Evolutionary conservation across 2,888 invertebrate genomes (phyloP), one percentile per base, ranked within the genome.

Genomic region (Drosophila neonasuta): DNA sequence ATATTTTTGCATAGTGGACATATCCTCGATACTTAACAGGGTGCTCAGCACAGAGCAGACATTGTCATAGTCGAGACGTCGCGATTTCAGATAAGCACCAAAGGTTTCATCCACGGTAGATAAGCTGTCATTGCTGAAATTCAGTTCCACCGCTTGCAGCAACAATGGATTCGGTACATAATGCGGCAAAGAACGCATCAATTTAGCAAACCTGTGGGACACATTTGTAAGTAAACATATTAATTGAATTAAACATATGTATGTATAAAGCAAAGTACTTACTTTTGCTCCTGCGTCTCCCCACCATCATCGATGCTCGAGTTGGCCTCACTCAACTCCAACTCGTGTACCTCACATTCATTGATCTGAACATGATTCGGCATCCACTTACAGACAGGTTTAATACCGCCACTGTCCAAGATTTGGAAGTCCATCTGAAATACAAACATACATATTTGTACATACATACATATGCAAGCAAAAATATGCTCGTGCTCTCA

Each of bases 21-120:
- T 29, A 67, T 90, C 90, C 68, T 90, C 90, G 1, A 90, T 88
- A 68, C 86, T 74, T 0, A 90, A 32, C 29, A 90, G 50, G 0
- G 71, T 80, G 0, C 65, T 42, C 7, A 88, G 76, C n/a, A 89
- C 77, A 1, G 68, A 17, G 36, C 68, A 62, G 0, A 81, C 78
- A 57, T 88, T 89, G 9, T 70, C 36, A 3, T 65, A 46, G 42
- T 73, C 67, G 29, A 89, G 46, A 0, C 13, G n/a, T 1, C 44
- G 36, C 0, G 73, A 63, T 10, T 52, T 0, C 9, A 88, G 15
- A 51, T 82, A 89, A 10, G 67, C 51, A 2, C 11, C 11, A 10
- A 81, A 85, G 0, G 20, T 20, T 0, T 2, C 13, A 45, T 68
- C 48, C 0, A 34, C n/a, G 3, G 3, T 8, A 1, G 20, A 45